Evolutionary conservation across 2,113 vertebrate species (phyloP), one percentile per base, ranked within the genome.

Genomic region (Corythornis madagascariensis): DNA sequence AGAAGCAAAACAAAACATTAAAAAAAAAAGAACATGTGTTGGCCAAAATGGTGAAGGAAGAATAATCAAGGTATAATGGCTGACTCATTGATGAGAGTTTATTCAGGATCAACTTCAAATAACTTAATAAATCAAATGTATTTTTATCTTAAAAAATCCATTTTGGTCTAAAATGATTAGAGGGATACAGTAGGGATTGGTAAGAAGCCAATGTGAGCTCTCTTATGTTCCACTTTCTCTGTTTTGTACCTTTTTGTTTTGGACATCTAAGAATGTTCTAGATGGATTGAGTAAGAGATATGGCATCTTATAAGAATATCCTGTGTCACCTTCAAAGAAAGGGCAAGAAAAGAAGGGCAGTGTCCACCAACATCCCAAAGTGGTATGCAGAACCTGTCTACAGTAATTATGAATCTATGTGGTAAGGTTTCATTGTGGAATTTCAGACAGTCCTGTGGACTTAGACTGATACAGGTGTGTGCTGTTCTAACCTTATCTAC

Each of bases 11-110:
- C 25, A 53, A 53, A 53, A 26, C 13, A 28, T 53, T 10, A 38
- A 38, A 38, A n/a, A 26, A 35, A 42, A 21, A 29, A 13, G 7
- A 13, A 0, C 1, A 0, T 21, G 8, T 50, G 11, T 18, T 74
- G 22, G 26, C 24, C 17, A 75, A 57, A 14, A 43, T 1, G 19
- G 19, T 35, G 61, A 91, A 47, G 22, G 12, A 86, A 42, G 14
- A 72, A 80, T 48, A 45, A 60, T 15, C 45, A 72, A 33, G 5
- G 11, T 52, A 12, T 60, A 12, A 56, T 42, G 43, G 9, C 24
- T 76, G 25, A 45, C n/a, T 43, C 21, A 28, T 38, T 56, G 21
- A 16, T 47, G 10, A 31, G 26, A 52, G 10, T 83, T 63, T 42
- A 4, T 24, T 40, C 57, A 74, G 6, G 17, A 29, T 35, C 64